Evolutionary conservation across 2,888 invertebrate genomes (phyloP), one percentile per base, ranked within the genome.

Genomic region (Eledone cirrhosa): DNA sequence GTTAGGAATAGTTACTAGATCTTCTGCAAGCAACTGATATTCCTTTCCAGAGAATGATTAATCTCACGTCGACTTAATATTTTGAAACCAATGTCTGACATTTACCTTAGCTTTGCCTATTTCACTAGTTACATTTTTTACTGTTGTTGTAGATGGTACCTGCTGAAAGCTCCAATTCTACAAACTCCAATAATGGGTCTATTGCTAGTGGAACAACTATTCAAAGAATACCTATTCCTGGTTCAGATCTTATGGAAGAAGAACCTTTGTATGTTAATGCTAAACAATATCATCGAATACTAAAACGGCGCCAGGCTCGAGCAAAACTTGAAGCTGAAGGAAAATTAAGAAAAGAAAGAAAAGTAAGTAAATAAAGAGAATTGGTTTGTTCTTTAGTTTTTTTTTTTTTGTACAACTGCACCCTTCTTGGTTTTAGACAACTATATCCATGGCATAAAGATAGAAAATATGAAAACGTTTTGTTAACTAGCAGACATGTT

Each of bases 261-360:
- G 98, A 98, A 87, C 97, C 99, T 0, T 92, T 99, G 27, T 99
- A 99, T 90, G 99, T 99, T 0, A 99, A 99, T 92, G 98, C 98
- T 31, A 95, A 98, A 88, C 99, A 99, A 90, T 99, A 99, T 92
- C 95, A 97, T 89, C 93, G 98, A 81, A 99, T 99, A 88, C 92
- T 99, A 77, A 98, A 98, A 91, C 92, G 99, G 59, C 92, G 99
- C 72, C 96, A 97, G 86, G 99, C 98, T 0, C 91, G 99, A 77
- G 98, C 98, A 3, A 97, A 96, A 91, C 92, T 99, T 72, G 98
- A 99, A 91, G 96, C 97, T 2, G 94, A 94, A 88, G 97, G 97
- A 29, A 95, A 97, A 91, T 98, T 99, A 90, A 97, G 98, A 4
- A 98, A 99, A 92, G 96, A 97, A 90, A 93, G 99, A 90, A 96